These are phyloP conservation scores for Synergus itoensis DNA, from an alignment of 2,888 invertebrate genomes.

Conservation along the genomic window DNA sequence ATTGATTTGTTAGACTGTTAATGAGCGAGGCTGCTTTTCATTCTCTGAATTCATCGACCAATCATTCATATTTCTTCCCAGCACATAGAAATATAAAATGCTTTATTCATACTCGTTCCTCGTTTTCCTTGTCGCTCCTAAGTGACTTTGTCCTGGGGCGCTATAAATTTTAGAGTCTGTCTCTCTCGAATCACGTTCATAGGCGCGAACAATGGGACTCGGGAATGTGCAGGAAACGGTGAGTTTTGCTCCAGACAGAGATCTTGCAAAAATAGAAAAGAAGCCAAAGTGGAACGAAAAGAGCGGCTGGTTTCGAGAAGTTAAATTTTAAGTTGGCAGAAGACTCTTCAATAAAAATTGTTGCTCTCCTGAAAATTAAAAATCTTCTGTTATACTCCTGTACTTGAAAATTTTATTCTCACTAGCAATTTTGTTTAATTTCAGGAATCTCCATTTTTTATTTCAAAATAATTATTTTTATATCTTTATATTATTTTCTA, in stretches of 20 bases:
- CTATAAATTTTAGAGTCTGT: not conserved
- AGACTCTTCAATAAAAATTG: too few relatives aligned
- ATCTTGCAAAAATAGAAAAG: too few relatives aligned
- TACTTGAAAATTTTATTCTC: not conserved
- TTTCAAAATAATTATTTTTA: too few relatives aligned
- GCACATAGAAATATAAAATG: not conserved
- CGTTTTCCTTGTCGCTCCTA: not conserved
- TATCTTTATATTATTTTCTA: too few relatives aligned
- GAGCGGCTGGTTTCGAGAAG: too few relatives aligned
- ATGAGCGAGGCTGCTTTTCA: slow-evolving; percentile 10
- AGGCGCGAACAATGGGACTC: not conserved
- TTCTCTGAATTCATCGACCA: not conserved
- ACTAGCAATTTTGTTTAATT: too few relatives aligned
- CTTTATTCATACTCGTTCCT: slow-evolving; percentile 6
- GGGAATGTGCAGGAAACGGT: not conserved
- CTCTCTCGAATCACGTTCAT: not conserved
- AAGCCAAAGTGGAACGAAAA: too few relatives aligned
- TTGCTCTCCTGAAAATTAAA: too few relatives aligned
- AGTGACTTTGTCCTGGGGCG: slow-evolving; percentile 1
- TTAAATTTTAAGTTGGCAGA: too few relatives aligned
- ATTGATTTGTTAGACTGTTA: slow-evolving; percentile 34
- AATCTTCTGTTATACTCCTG: too few relatives aligned
- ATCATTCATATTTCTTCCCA: slow-evolving; percentile 4
- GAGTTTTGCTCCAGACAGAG: not conserved
- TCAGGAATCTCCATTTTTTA: too few relatives aligned